Percentiles rank a stretch among this genome's conserved stretches.
These are phyloP conservation scores for Eulithis testata DNA, from an alignment of 2,888 invertebrate species.

Conservation along the genomic window DNA sequence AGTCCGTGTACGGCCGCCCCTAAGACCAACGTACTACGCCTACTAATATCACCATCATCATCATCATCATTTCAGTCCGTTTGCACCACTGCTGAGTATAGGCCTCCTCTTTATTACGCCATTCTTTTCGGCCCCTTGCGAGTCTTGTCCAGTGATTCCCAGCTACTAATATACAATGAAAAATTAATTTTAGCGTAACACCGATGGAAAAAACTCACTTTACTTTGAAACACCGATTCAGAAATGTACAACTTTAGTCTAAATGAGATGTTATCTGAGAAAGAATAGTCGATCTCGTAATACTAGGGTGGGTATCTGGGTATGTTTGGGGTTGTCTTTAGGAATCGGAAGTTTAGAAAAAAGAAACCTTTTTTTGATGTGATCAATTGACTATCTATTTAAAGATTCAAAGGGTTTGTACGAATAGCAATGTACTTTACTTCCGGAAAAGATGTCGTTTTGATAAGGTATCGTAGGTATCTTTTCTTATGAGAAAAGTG, in stretches of 20 bases:
- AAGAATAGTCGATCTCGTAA: conserved; percentile 19
- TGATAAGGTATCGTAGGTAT: background rate
- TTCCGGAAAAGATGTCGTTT: background rate
- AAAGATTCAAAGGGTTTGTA: background rate
- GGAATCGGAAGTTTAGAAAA: background rate
- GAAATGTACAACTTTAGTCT: background rate
- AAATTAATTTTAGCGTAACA: background rate
- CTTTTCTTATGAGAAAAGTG: no score
- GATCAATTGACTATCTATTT: conserved; percentile 3
- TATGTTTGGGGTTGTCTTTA: conserved; percentile 3
- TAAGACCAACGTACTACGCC: no score
- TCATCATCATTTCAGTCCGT: no score
- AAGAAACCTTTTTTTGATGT: conserved; percentile 11
- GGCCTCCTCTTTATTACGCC: no score
- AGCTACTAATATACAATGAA: background rate
- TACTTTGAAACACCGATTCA: conserved; percentile 1
- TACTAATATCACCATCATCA: no score
- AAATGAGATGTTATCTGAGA: conserved; percentile 10
- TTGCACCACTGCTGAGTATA: no score
- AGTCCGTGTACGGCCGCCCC: no score
- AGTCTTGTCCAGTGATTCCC: no score
- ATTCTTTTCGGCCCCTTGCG: no score
- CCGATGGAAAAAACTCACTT: conserved; percentile 1
- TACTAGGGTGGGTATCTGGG: conserved; percentile 8
- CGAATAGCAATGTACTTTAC: background rate